A percentile compares a stretch with the other conserved stretches of the same genome.
Evolutionary conservation across 2,888 invertebrate species (phyloP).

Genomic region (Nineta flava): DNA sequence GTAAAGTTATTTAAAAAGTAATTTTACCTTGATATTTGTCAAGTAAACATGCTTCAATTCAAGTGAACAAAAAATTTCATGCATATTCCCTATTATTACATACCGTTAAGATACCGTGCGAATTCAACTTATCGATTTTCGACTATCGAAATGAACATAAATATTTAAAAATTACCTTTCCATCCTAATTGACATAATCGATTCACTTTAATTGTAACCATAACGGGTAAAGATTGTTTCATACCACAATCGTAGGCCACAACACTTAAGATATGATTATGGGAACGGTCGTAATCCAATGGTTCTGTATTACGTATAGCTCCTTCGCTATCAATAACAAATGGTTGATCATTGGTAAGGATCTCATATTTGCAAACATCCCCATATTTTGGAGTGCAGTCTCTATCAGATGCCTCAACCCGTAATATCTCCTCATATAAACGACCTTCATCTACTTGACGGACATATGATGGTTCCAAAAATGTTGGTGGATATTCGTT

Average conservation of each 20-base stretch:
- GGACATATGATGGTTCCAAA: slow-evolving; percentile 77
- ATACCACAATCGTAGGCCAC: slow-evolving; percentile 97
- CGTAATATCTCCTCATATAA: slow-evolving; percentile 80
- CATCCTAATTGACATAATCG: slow-evolving; percentile 64
- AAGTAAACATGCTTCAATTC: no score
- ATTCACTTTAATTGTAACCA: slow-evolving; percentile 91
- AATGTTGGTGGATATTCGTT: slow-evolving; percentile 92
- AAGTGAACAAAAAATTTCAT: no score
- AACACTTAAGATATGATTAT: slow-evolving; percentile 92
- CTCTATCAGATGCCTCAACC: slow-evolving; percentile 82
- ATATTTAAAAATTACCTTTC: slow-evolving; percentile 36
- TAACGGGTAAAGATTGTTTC: slow-evolving; percentile 82
- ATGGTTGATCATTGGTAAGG: slow-evolving; percentile 77
- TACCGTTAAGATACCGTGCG: no score
- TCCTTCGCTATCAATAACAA: slow-evolving; percentile 83
- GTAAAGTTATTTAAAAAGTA: no score
- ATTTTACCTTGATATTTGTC: no score
- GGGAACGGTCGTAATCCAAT: slow-evolving; percentile 79
- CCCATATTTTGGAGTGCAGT: slow-evolving; percentile 89
- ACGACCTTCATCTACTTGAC: slow-evolving; percentile 79
- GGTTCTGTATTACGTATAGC: slow-evolving; percentile 89
- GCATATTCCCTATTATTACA: no score
- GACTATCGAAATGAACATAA: background rate
- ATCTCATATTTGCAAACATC: slow-evolving; percentile 98
- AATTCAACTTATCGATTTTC: no score